Evolutionary conservation across 1,140 invertebrate species (phyloP).

Genomic region (Spodoptera litura): DNA sequence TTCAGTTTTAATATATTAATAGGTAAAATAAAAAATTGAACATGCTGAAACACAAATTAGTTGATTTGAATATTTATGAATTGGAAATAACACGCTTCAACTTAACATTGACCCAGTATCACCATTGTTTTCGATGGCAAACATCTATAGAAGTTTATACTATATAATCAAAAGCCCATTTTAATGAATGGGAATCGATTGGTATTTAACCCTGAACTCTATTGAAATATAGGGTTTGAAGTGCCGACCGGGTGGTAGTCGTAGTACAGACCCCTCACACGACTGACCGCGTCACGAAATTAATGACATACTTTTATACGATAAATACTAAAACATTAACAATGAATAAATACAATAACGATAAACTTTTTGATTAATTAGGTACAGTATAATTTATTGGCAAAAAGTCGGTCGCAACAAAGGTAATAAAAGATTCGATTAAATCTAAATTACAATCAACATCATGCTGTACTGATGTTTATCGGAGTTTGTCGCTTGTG

Average conservation of each 20-base stretch:
- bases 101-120: slow-evolving; percentile 3
- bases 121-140: not conserved
- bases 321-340: not conserved
- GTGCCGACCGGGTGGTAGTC: slow-evolving; percentile 50
- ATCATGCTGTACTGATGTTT: slow-evolving; percentile 34
- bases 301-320: slow-evolving; percentile 10
- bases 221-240: slow-evolving; percentile 49
- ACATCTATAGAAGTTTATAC: not conserved
- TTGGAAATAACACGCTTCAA: not conserved
- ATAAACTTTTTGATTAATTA: not conserved
- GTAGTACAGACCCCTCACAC: slow-evolving; percentile 49
- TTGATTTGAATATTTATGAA: too few relatives aligned
- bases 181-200: slow-evolving; percentile 57
- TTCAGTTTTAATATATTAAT: too few relatives aligned
- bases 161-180: slow-evolving; percentile 25
- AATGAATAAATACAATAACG: not conserved
- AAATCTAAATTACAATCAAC: slow-evolving; percentile 28
- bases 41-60: too few relatives aligned
- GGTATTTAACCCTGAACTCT: slow-evolving; percentile 59
- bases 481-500: slow-evolving; percentile 22
- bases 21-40: too few relatives aligned
- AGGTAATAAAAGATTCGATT: slow-evolving; percentile 8
- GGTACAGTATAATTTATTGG: not conserved
- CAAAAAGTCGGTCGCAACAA: not conserved
- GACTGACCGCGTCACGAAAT: slow-evolving; percentile 52